Conservation (phyloP, 2,797 vertebrate genomes). For the Artibeus jamaicensis region DNA sequence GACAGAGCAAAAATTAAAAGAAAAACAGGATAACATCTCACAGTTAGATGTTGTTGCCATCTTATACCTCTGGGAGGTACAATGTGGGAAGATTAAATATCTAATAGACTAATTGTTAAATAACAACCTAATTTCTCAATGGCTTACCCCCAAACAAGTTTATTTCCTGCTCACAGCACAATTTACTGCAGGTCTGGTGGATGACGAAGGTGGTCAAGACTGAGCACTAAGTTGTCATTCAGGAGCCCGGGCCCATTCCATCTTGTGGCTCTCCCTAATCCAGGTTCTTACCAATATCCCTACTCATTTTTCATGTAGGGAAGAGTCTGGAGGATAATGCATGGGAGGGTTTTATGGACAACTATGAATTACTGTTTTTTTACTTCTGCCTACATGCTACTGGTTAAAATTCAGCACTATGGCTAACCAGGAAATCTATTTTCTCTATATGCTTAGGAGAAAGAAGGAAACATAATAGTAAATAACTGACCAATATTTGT, state of each 20-base stretch:
- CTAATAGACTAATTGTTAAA: neutral
- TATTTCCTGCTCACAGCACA: neutral
- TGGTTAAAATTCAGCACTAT: neutral
- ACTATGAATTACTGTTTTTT: neutral
- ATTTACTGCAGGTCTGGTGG: neutral
- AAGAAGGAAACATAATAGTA: neutral
- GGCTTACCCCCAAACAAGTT: neutral
- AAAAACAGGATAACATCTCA: neutral
- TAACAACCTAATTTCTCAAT: neutral
- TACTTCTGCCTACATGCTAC: neutral
- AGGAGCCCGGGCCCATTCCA: neutral
- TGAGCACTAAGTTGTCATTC: neutral
- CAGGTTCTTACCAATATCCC: neutral
- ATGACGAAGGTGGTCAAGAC: neutral
- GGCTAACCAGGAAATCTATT: neutral
- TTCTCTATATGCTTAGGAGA: neutral
- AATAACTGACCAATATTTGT: neutral
- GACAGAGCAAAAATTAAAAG: neutral
- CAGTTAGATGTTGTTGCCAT: neutral
- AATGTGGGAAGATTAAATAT: neutral
- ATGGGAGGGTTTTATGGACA: neutral
- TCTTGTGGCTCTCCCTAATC: neutral
- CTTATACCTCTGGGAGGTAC: neutral
- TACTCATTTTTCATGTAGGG: neutral
- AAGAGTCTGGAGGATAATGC: neutral